Evolutionary conservation across 2,888 invertebrate species (phyloP), one percentile per base, ranked within the genome.

Genomic region (Cyclophora albipunctata): DNA sequence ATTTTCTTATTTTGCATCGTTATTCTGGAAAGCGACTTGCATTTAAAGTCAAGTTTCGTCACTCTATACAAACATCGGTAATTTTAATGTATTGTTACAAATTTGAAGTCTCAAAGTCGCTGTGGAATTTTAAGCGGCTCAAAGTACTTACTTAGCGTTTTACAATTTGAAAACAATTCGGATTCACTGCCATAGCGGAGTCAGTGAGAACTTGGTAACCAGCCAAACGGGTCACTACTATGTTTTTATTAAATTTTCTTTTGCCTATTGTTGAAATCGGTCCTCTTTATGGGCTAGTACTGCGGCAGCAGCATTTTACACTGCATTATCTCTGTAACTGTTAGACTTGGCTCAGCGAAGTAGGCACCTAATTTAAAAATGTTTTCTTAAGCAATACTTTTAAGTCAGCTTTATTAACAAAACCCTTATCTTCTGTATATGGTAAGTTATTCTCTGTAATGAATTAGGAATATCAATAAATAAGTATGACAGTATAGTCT

Each of bases 171-270:
- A 56, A 58, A 53, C 58, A 52, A 52, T 60, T 59, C 51, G 54
- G 45, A 42, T 52, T 51, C 50, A 50, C 52, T 51, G 48, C 43
- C 5, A 43, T 46, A 33, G 34, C 49, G 40, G 52, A 51, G 47
- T 41, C 42, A 42, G 51, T 54, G 52, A 49, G 40, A 54, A 57
- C 46, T 61, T 61, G 61, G 59, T 59, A 51, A 47, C 46, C 40
- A 49, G 59, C 59, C 57, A 61, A 61, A 49, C 48, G 54, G 59
- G 56, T 55, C 57, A 57, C 54, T 50, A 47, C 50, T 52, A 45
- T 47, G 49, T 55, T 57, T 59, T 57, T 59, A 60, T 60, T 54
- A 57, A 60, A 57, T 56, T 60, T 56, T 48, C 53, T 57, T 20
- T 53, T 48, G 47, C 51, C 43, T 49, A 50, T 57, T 54, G 49